A percentile compares a stretch with the other conserved stretches of the same genome.
These are phyloP conservation scores for Caenorhabditis macrosperma DNA, from an alignment of 2,888 invertebrate species.

Conservation along the genomic window DNA sequence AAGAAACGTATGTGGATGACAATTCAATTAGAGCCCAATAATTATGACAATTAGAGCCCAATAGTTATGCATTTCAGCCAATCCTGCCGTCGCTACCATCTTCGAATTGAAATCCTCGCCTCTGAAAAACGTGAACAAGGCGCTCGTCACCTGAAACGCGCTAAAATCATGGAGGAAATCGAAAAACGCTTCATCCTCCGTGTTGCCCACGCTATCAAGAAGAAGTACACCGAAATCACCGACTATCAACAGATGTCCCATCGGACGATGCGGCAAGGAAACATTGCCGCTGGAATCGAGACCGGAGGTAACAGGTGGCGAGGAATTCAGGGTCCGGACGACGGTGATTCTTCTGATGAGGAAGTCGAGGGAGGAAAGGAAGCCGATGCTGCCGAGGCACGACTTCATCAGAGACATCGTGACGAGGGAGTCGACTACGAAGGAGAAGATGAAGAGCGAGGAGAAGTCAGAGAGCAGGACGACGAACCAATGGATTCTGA, in stretches of 20 bases:
- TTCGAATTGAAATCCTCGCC: slow-evolving; percentile 83
- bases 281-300: slow-evolving; percentile 53
- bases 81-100: slow-evolving; percentile 69
- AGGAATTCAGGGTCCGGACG: slow-evolving; percentile 58
- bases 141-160: slow-evolving; percentile 85
- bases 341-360: slow-evolving; percentile 74
- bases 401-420: slow-evolving; percentile 74
- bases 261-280: slow-evolving; percentile 60
- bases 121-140: slow-evolving; percentile 86
- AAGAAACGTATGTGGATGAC: slow-evolving; percentile 4
- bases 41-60: no score
- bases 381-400: slow-evolving; percentile 76
- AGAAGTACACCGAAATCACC: slow-evolving; percentile 61
- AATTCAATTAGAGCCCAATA: background rate
- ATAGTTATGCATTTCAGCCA: no score
- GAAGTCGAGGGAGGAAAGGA: slow-evolving; percentile 76
- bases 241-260: slow-evolving; percentile 66
- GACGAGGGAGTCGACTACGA: slow-evolving; percentile 79
- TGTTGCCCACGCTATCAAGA: slow-evolving; percentile 61
- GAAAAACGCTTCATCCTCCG: slow-evolving; percentile 82
- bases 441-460: slow-evolving; percentile 76
- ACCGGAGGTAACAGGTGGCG: background rate
- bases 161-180: slow-evolving; percentile 81
- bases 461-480: slow-evolving; percentile 82
- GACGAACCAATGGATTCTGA: slow-evolving; percentile 76